These are phyloP conservation scores for Campylorhamphus procurvoides DNA, from an alignment of 2,113 vertebrate genomes.

Conservation along the genomic window DNA sequence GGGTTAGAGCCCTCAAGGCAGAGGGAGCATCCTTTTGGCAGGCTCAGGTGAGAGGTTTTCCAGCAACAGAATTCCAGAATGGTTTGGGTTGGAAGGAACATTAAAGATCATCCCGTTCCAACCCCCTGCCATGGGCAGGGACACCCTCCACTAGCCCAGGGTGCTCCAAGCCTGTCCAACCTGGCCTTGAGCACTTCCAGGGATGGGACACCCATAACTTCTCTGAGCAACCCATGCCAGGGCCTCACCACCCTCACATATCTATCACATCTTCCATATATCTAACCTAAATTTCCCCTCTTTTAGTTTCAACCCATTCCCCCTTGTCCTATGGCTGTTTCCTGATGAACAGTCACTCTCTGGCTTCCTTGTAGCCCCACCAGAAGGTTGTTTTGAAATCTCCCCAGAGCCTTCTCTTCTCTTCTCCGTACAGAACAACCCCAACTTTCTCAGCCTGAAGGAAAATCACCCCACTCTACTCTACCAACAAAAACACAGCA, in stretches of 20 bases:
- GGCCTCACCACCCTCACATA: background rate
- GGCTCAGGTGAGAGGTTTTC: background rate
- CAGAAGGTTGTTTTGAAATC: background rate
- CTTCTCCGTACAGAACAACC: background rate
- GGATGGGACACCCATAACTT: background rate
- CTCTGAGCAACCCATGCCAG: background rate
- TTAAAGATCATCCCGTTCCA: rapidly evolving
- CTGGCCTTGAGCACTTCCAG: background rate
- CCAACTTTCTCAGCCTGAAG: background rate
- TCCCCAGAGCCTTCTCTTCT: background rate
- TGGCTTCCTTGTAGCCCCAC: background rate
- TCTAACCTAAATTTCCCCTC: background rate
- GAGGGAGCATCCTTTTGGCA: background rate
- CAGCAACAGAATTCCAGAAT: background rate
- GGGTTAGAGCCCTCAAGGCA: background rate
- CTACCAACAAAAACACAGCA: background rate
- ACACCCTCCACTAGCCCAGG: background rate
- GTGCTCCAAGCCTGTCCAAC: rapidly evolving
- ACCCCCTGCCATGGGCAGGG: background rate
- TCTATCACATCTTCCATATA: background rate
- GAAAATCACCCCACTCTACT: background rate
- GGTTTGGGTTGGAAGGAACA: background rate
- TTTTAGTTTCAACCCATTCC: background rate
- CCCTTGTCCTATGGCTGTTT: background rate
- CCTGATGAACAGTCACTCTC: background rate